Conservation (phyloP, 2,113 vertebrate genomes). For the Pterocles burchelli region DNA sequence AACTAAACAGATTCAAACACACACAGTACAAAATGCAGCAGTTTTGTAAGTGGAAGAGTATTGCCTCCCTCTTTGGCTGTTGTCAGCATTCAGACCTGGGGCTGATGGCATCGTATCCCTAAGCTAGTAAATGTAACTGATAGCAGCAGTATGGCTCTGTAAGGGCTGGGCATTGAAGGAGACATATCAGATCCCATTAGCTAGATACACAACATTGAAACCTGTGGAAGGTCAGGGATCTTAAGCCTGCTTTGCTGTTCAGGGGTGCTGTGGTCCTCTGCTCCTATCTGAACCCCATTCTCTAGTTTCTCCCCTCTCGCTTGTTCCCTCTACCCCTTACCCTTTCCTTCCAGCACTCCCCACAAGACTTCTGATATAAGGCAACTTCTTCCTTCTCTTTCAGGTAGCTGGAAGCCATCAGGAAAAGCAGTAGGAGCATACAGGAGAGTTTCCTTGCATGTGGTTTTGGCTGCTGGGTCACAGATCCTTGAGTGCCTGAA, state of each 20-base stretch:
- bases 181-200: neutral
- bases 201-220: neutral
- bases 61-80: neutral
- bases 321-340: neutral
- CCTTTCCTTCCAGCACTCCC: neutral
- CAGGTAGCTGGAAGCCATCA: neutral
- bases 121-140: neutral
- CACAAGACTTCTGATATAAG: neutral
- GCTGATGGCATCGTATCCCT: neutral
- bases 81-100: neutral
- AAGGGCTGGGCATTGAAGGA: neutral
- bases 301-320: neutral
- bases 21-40: neutral
- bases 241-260: neutral
- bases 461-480: neutral
- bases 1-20: neutral
- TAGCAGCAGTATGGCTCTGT: neutral
- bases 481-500: neutral
- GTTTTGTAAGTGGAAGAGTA: neutral
- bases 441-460: neutral
- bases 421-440: neutral
- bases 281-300: neutral
- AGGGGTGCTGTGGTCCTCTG: accelerated
- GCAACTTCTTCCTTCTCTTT: neutral
- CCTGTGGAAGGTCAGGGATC: neutral